Base-by-base conservation (phyloP, 2,113 vertebrate genomes). In the Chitala chitala region DNA sequence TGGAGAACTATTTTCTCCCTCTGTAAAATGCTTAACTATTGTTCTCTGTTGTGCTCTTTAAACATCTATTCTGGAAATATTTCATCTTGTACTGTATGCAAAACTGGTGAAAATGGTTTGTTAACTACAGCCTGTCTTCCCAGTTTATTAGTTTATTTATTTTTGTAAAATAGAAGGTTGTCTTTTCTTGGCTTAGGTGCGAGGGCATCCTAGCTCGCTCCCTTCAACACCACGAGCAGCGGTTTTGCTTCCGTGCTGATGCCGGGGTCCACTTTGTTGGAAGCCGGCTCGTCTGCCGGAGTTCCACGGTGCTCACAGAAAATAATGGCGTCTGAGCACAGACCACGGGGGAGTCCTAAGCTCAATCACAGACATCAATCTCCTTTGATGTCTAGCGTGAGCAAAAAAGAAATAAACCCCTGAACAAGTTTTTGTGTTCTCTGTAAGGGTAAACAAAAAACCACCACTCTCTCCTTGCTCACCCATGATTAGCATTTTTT, bases 401-500 rank as follows among this genome's bases (percentile, higher is more conserved):
- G 38, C n/a, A 12, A 26, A 29, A 42, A 29, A 46, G 20, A 10
- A 20, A 51, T 10, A 51, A 51, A 20, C 48, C 48, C 7, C 48
- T 20, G 48, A 1, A 51, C 48, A 51, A 2, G 48, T 51, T 15
- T 51, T 2, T n/a, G n/a, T n/a, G n/a, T 31, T 42, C 42, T 65
- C 42, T 65, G 38, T 65, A n/a, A 12, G 63, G 24, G 63, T 65
- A 65, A 65, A 65, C 63, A 65, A 22, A 42, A 42, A 22, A 22
- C 20, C 1, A 9, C 20, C 48, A 51, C 20, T 20, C 20, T 10
- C 48, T 51, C 48, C 48, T 15, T 51, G 20, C 48, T 20, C 20
- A 9, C 48, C 48, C 12, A 20, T 8, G 48, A 51, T 51, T 51
- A 20, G 48, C 48, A 55, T 17, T 17, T 55, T 46, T 5, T 44